These are phyloP conservation scores for Allygus modestus DNA, from an alignment of 2,888 invertebrate genomes.

Conservation along the genomic window DNA sequence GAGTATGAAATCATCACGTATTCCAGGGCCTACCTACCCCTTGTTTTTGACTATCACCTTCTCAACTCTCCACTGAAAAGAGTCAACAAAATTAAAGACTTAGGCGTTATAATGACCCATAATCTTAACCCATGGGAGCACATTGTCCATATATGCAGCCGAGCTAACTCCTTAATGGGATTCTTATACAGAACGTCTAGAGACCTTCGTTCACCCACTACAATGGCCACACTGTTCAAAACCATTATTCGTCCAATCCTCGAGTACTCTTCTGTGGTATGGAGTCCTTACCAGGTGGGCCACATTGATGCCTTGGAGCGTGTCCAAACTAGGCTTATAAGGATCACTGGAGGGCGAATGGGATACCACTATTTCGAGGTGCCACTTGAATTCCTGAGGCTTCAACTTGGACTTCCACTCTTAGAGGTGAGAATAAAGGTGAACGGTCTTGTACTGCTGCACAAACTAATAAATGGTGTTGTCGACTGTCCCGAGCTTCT, in stretches of 20 bases:
- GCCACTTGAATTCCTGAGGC: too few species aligned
- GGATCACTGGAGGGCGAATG: too few species aligned
- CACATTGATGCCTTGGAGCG: neutral
- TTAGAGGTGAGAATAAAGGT: too few species aligned
- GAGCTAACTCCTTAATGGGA: neutral
- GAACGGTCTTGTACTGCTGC: too few species aligned
- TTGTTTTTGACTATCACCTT: neutral
- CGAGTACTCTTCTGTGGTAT: slow-evolving; percentile 11
- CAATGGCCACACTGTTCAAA: neutral
- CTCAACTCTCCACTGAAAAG: neutral
- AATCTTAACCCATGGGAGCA: neutral
- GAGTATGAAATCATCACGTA: neutral
- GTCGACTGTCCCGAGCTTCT: too few species aligned
- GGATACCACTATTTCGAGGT: too few species aligned
- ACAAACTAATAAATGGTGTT: too few species aligned
- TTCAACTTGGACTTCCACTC: too few species aligned
- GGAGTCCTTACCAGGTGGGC: neutral
- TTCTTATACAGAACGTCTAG: neutral
- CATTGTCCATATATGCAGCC: neutral
- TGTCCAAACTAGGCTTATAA: neutral
- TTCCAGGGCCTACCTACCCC: neutral
- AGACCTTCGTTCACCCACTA: neutral
- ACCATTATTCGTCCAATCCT: neutral
- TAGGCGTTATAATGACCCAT: neutral
- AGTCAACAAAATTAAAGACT: neutral